phyloP scores from a whole-genome alignment of 2,888 invertebrate species.

The Zhuqinia jingwanae region DNA sequence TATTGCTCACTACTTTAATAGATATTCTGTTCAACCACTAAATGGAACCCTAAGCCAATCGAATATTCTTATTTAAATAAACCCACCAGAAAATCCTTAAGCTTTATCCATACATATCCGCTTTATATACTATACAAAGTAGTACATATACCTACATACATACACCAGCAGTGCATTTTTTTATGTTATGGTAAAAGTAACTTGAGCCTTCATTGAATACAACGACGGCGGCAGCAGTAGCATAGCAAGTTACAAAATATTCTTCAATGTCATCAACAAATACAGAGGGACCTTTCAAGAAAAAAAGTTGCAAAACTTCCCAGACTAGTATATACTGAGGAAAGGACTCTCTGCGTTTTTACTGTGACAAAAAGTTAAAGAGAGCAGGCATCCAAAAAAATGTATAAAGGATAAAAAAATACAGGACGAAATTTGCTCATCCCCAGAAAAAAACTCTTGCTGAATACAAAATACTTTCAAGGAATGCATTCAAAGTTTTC shows the following conservation, averaged over 20 bases:
- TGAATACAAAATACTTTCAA: slow-evolving; percentile 68
- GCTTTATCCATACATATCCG: not conserved
- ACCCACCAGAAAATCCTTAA: not conserved
- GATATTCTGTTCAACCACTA: slow-evolving; percentile 30
- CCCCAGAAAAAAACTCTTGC: slow-evolving; percentile 52
- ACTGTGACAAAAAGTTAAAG: not conserved
- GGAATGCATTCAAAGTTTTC: slow-evolving; percentile 69
- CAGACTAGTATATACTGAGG: not conserved
- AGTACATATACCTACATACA: not conserved
- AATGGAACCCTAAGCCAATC: slow-evolving; percentile 44
- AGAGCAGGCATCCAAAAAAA: not conserved
- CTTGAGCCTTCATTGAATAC: not conserved
- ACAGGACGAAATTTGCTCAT: slow-evolving; percentile 66
- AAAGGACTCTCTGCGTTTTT: not conserved
- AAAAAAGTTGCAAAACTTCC: slow-evolving; percentile 58
- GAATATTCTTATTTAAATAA: slow-evolving; percentile 12
- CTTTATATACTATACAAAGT: not conserved
- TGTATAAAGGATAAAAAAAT: slow-evolving; percentile 31
- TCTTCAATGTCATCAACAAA: slow-evolving; percentile 63
- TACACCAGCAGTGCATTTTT: not conserved
- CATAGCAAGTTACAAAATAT: slow-evolving; percentile 56
- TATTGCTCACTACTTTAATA: slow-evolving; percentile 25
- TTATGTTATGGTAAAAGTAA: too few species aligned
- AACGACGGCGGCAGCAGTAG: not conserved
- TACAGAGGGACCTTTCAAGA: slow-evolving; percentile 22